Evolutionary conservation across 1,140 invertebrate species (phyloP), one percentile per base, ranked within the genome.

Genomic region (Drosophila guanche): DNA sequence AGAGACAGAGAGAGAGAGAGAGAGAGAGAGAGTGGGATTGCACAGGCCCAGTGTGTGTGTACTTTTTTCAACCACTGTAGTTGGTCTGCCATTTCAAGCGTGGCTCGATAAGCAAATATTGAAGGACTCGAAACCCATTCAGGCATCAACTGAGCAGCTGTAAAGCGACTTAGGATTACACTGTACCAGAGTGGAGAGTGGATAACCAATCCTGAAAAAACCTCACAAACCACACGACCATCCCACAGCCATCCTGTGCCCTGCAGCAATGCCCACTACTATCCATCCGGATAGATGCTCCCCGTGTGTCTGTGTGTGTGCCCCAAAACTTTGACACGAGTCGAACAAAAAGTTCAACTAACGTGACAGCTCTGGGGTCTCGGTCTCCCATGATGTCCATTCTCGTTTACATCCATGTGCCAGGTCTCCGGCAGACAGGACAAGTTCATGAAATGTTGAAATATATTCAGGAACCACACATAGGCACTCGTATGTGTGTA

Each of bases 61-160:
- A 60, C 33, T 22, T 37, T 51, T 42, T 48, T 29, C 40, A 37
- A 40, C 40, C 27, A 43, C 20, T 45, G 25, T 46, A 41, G 23
- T 33, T 62, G 54, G 51, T 60, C 23, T 58, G 70, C 60, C 56
- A 71, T 42, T 73, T 72, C 63, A 69, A 73, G 76, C 67, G 67
- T 72, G 59, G 52, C 63, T 80, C 76, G 65, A 77, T 77, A 66
- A 75, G 57, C 73, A 86, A 86, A 85, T 86, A 88, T 81, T 75
- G 72, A 74, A 68, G 52, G 47, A 68, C 46, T 63, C 46, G 37
- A 46, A 75, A 61, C 16, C 48, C 54, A 57, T 48, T 41, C 52
- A 59, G 54, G 43, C 47, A 76, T 77, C 29, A 54, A 58, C 58
- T 45, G 63, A 60, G 46, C 50, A 61, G 41, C 53, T 45, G 51